Evolutionary conservation across 2,888 invertebrate genomes (phyloP), one percentile per base, ranked within the genome.

Genomic region (Stegophylla sp.): DNA sequence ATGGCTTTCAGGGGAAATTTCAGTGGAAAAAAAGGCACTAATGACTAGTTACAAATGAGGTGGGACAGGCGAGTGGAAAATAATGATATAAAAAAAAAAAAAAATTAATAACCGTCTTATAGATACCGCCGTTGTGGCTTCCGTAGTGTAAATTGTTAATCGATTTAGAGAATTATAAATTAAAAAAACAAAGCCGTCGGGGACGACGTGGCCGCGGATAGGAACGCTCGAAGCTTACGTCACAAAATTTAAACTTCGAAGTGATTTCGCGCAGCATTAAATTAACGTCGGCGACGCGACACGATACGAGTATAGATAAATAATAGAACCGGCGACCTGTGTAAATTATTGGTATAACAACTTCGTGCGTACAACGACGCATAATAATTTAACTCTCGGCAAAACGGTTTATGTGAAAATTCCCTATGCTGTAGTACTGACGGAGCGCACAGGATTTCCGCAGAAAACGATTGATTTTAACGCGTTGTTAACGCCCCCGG

Each of bases 21-120:
- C 43, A 10, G 34, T n/a, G 34, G 28, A 45, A 45, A 51, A 48
- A 63, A n/a, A 67, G 28, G 15, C 5, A 34, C n/a, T 72, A 72
- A 59, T 72, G 56, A 59, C 72, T 43, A 12, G 23, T 72, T 72
- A 26, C 17, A 51, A 59, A 72, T 59, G 34, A 56, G 53, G 5
- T 59, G 41, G 56, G 26, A 59, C 26, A 34, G 23, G 13, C 17
- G 51, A 1, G 4, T 1, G 15, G 53, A 34, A 41, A 17, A 28
- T 5, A 34, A 3, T 15, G 5, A 51, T n/a, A 53, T n/a, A 66
- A 66, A n/a, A n/a, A n/a, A n/a, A n/a, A n/a, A n/a, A n/a, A 71
- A 28, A 51, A 34, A 53, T 10, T 53, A 34, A 34, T 7, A 34
- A 53, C 20, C 10, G 4, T 69, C n/a, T 28, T 69, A 3, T 12